Conservation (phyloP, 1,140 invertebrate species). For the Spodoptera frugiperda region DNA sequence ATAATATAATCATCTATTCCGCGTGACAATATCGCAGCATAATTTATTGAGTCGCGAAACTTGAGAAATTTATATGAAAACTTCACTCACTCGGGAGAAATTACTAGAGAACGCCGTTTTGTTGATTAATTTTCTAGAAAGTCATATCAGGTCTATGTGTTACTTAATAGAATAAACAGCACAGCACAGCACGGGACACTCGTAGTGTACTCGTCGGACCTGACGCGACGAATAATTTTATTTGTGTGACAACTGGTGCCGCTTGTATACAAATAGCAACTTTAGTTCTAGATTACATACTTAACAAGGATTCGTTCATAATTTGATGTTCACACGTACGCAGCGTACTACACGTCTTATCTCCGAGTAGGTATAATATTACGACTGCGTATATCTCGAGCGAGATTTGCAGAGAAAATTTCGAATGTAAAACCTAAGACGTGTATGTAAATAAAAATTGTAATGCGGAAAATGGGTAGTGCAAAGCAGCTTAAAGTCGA, state of each 20-base stretch:
- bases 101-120: background rate
- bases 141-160: background rate
- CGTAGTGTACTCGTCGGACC: no score
- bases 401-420: background rate
- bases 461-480: constrained; percentile 39
- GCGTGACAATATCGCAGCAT: background rate
- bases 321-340: no score
- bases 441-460: constrained; percentile 42
- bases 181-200: background rate
- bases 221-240: no score
- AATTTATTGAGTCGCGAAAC: constrained; percentile 31
- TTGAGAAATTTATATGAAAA: constrained; percentile 26
- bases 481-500: constrained; percentile 38
- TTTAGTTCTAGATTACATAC: no score
- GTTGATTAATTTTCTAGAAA: no score
- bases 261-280: no score
- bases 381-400: background rate
- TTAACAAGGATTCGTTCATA: no score
- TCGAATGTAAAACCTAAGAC: constrained; percentile 36
- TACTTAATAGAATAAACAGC: constrained; percentile 7
- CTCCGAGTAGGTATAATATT: background rate
- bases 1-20: constrained; percentile 6
- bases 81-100: constrained; percentile 16
- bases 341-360: no score
- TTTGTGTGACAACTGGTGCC: no score